phyloP scores from a whole-genome alignment of 2,113 vertebrate genomes.

The Cryptomyrus ogoouensis region DNA sequence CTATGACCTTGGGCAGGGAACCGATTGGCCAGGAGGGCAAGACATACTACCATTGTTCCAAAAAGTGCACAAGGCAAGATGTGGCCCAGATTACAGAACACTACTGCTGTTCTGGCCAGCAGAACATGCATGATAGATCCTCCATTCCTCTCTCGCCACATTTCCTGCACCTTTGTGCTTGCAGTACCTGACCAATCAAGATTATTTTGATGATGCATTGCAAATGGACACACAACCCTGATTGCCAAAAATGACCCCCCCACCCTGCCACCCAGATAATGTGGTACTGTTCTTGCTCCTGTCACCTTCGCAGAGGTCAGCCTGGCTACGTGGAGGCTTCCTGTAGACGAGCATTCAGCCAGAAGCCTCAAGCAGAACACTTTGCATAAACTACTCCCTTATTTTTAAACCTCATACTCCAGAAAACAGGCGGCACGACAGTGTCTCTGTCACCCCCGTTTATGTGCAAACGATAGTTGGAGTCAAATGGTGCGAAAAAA shows the following conservation, averaged over 20 bases:
- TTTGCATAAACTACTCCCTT: neutral
- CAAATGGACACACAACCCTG: conserved; percentile 31
- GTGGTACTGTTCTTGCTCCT: neutral
- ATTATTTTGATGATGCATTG: conserved; percentile 48
- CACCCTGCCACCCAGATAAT: neutral
- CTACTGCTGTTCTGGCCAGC: neutral
- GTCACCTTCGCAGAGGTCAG: neutral
- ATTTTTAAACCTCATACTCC: neutral
- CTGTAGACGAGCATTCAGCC: neutral
- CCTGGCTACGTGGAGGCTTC: neutral
- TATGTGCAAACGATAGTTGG: neutral
- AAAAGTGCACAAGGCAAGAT: conserved; percentile 41
- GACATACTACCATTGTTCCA: conserved; percentile 52
- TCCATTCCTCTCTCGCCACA: conserved; percentile 30
- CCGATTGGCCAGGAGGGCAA: conserved; percentile 54
- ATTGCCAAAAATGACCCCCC: neutral
- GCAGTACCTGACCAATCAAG: conserved; percentile 50
- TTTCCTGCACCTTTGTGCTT: conserved; percentile 44
- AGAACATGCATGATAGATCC: neutral
- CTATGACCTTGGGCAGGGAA: conserved; percentile 51
- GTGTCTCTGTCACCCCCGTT: neutral
- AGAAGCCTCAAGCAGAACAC: neutral
- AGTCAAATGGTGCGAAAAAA: neutral
- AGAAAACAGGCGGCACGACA: neutral
- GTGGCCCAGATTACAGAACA: too few relatives aligned